Conservation (phyloP, 1,140 invertebrate genomes). For the Scaptomyza hsui region DNA sequence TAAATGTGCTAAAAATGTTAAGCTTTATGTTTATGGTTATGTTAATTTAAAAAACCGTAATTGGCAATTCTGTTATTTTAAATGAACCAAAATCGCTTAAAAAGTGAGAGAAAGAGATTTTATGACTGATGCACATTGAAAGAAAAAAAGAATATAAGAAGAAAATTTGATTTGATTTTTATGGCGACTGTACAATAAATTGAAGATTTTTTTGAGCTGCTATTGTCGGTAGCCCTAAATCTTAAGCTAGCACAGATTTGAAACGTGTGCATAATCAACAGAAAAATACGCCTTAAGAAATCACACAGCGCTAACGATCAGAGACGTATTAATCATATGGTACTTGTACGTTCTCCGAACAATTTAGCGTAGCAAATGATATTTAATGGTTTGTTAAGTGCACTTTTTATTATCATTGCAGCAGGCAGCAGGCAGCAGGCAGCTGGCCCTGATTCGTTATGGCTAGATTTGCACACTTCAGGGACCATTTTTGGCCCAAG, state of each 20-base stretch:
- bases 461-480: conserved; percentile 29
- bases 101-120: background rate
- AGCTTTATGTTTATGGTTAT: background rate
- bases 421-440: too few relatives aligned
- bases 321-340: background rate
- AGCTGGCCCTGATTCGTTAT: conserved; percentile 13
- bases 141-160: too few relatives aligned
- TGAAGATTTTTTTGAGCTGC: too few relatives aligned
- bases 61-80: background rate
- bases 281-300: too few relatives aligned
- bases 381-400: conserved; percentile 26
- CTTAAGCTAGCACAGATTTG: too few relatives aligned
- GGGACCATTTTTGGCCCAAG: conserved; percentile 15
- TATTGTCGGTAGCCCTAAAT: too few relatives aligned
- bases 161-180: too few relatives aligned
- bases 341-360: background rate
- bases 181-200: too few relatives aligned
- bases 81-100: too few relatives aligned
- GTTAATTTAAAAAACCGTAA: background rate
- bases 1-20: background rate
- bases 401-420: conserved; percentile 11
- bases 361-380: conserved; percentile 18
- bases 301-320: background rate
- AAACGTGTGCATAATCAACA: too few relatives aligned
- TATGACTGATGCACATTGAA: conserved; percentile 1